Base-by-base conservation (phyloP, 1,140 invertebrate genomes). In the Drosophila subpulchrella region DNA sequence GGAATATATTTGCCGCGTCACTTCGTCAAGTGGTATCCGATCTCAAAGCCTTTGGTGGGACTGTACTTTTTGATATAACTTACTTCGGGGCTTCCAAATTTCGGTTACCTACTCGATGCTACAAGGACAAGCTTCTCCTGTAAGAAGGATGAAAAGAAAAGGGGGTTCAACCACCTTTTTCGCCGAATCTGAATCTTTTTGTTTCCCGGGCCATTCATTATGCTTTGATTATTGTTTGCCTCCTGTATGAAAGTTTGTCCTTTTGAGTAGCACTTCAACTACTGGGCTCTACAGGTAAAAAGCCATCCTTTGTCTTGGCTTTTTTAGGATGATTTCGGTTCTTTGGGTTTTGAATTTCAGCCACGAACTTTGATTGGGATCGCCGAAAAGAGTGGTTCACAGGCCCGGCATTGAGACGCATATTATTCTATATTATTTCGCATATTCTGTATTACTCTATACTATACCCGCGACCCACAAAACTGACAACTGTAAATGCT, bases 141-240 rank as follows among this genome's bases (percentile, higher is more conserved):
- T 65, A 30, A 27, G 27, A 5, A 32, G 20, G 15, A 51, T 27
- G 34, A 20, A 10, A 46, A 46, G 58, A 48, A 34, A 47, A 77
- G 77, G 68, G 66, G 72, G 82, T 85, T 88, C 83, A 88, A 85
- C 82, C 82, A 85, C 83, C 79, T 85, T 78, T 78, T 74, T 59
- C 46, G 47, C 12, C n/a, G 27, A 50, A 62, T 58, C 56, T 36
- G 12, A 54, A 50, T 53, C 38, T 66, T 71, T 70, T 71, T 71
- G 67, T 71, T 71, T 68, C 65, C 36, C 65, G 54, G 53, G 60
- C 56, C 56, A 80, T 75, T 75, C 61, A 68, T 80, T 84, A 80
- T 54, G 56, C 15, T 66, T 51, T 75, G 71, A 67, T 80, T 82
- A 66, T 65, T 83, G 75, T 78, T 81, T 82, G 57, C 41, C 32